Base-by-base conservation (phyloP, 2,888 invertebrate species). In the Troilus luridus region DNA sequence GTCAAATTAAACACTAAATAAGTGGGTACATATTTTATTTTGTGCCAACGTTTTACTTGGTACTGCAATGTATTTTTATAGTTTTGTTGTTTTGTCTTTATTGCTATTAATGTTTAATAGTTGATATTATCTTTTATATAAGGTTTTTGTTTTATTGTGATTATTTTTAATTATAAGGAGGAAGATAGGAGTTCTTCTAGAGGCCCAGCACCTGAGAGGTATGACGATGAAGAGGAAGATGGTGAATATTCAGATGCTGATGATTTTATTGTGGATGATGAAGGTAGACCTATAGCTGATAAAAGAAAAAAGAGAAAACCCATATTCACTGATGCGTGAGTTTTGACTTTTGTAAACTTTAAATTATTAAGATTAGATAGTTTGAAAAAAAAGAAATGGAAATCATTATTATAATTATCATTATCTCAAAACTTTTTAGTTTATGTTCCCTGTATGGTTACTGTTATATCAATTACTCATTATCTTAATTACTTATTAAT, bases 251-350 rank as follows among this genome's bases (percentile, higher is more conserved):
- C 97, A 0, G 98, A 98, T 94, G 97, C 97, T 8, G 98, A 98
- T 95, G 98, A 98, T 94, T 99, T 99, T 94, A 99, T 99, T 94
- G 99, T 99, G 0, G 99, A 98, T 93, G 99, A 98, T 93, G 98
- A 99, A 93, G 98, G 98, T 0, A 95, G 97, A 93, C 98, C 98
- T 0, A 97, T 98, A 91, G 96, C 97, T 12, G 97, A 97, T 92
- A 96, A 97, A 92, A 96, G 97, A 93, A 97, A 96, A 94, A 97
- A 97, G 93, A 95, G 97, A 24, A 97, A 96, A 93, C 97, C 96
- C 21, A 97, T 98, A 93, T 98, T 97, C 93, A 97, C 97, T 88
- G 98, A 98, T 94, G 97, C 97, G 96, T 97, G 95, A 95, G 92
- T 88, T 54, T 67, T 90, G 12, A 19, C 24, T 19, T 85, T 81